Evolutionary conservation across 2,888 invertebrate genomes (phyloP).

Genomic region (Aproaerema taeniolella): DNA sequence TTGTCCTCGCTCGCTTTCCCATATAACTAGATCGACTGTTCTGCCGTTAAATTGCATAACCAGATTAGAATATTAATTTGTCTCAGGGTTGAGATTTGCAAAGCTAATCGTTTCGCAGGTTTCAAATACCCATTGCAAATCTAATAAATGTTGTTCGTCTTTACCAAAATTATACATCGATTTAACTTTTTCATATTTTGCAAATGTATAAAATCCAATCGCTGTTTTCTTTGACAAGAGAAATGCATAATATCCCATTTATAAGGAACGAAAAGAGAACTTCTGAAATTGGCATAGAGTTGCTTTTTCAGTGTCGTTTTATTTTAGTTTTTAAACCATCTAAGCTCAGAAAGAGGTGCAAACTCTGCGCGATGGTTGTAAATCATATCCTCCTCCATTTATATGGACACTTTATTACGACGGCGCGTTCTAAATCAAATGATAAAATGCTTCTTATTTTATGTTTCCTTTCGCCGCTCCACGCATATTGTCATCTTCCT

Average conservation of each 20-base stretch:
- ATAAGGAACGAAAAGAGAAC: conserved; percentile 8
- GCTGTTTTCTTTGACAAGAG: conserved; percentile 12
- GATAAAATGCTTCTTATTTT: conserved; percentile 74
- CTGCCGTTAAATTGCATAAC: conserved; percentile 20
- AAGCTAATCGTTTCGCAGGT: too few relatives aligned
- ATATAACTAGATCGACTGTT: conserved; percentile 15
- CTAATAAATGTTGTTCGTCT: too few relatives aligned
- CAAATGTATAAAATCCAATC: conserved; percentile 16
- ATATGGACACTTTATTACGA: conserved; percentile 75
- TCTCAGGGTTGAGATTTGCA: too few relatives aligned
- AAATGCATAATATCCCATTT: conserved; percentile 10
- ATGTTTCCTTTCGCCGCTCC: conserved; percentile 60
- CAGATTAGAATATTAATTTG: conserved; percentile 29
- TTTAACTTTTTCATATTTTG: too few relatives aligned
- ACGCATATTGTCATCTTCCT: conserved; percentile 54
- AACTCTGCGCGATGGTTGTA: conserved; percentile 58
- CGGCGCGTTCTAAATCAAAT: conserved; percentile 74
- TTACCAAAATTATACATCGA: too few relatives aligned
- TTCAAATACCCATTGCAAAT: too few relatives aligned
- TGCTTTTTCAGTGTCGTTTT: conserved; percentile 19
- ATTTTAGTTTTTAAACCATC: conserved; percentile 46
- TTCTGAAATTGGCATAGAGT: conserved; percentile 10
- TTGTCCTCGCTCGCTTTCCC: conserved; percentile 12
- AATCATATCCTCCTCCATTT: conserved; percentile 72
- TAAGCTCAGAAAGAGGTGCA: conserved; percentile 47